Evolutionary conservation across 2,888 invertebrate species (phyloP).

Genomic region (Thelaira solivaga): DNA sequence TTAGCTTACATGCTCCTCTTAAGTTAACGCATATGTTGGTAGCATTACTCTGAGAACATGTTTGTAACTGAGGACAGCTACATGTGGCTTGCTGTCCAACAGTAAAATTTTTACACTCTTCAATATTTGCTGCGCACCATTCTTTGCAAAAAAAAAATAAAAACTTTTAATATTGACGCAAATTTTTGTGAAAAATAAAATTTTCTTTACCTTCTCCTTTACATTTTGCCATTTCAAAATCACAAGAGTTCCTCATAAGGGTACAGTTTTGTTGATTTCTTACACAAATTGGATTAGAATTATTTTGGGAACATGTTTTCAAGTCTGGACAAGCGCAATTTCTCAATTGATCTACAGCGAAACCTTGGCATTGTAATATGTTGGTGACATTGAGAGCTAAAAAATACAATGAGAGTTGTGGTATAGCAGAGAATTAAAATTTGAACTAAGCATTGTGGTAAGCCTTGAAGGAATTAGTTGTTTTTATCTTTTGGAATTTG

Average conservation of each 20-base stretch:
- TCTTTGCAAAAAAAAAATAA: background rate
- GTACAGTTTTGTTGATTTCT: constrained; percentile 1
- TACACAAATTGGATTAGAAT: background rate
- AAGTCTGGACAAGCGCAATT: constrained; percentile 37
- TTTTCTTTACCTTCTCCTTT: constrained; percentile 39
- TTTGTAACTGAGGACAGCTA: constrained; percentile 18
- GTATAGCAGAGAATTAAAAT: background rate
- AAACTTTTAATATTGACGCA: background rate
- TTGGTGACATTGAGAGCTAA: constrained; percentile 21
- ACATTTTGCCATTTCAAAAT: constrained; percentile 37
- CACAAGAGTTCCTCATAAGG: constrained; percentile 33
- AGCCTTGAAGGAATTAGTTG: too few relatives aligned
- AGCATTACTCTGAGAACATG: background rate
- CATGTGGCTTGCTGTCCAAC: background rate
- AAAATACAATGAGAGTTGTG: background rate
- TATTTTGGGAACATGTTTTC: constrained; percentile 8
- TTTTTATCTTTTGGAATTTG: too few relatives aligned
- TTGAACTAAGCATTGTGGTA: too few relatives aligned
- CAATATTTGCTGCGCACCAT: background rate
- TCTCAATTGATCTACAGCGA: background rate
- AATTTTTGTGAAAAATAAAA: background rate
- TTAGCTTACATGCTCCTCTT: constrained; percentile 20
- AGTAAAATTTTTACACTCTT: constrained; percentile 32
- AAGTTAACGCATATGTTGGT: constrained; percentile 7
- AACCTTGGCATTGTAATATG: constrained; percentile 24